Evolutionary conservation across 2,888 invertebrate species (phyloP).

Genomic region (Platypus cylindrus): DNA sequence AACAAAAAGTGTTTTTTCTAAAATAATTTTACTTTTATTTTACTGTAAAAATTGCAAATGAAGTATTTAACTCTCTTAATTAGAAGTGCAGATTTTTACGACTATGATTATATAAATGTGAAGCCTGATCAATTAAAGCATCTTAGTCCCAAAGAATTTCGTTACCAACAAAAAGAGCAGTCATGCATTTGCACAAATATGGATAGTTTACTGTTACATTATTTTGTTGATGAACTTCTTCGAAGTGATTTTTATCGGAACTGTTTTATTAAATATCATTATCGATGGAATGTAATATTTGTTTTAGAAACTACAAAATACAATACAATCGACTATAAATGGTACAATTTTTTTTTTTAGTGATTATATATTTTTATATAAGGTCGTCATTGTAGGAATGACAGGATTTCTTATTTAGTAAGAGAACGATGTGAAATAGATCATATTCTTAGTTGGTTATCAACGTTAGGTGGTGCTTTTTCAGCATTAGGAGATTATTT

Average conservation of each 20-base stretch:
- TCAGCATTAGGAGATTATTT: conserved; percentile 89
- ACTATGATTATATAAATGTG: conserved; percentile 6
- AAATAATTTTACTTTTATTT: too few species aligned
- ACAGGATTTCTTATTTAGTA: conserved; percentile 36
- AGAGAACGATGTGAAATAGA: conserved; percentile 65
- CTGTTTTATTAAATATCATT: conserved; percentile 15
- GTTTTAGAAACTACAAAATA: conserved; percentile 41
- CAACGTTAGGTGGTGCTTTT: conserved; percentile 92
- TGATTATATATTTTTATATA: background rate
- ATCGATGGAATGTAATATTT: conserved; percentile 3
- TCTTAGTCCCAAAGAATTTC: background rate
- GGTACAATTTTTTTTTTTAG: conserved; percentile 38
- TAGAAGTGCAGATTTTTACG: conserved; percentile 5
- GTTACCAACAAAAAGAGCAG: background rate
- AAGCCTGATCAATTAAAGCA: conserved; percentile 1
- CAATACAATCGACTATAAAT: conserved; percentile 57
- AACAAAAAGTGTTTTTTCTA: too few species aligned
- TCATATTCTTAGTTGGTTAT: conserved; percentile 84
- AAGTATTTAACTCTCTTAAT: too few species aligned
- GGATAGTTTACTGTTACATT: conserved; percentile 27
- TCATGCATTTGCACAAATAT: conserved; percentile 14
- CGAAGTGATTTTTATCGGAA: conserved; percentile 22
- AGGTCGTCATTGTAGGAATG: conserved; percentile 34
- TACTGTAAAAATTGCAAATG: too few species aligned
- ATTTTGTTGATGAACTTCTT: conserved; percentile 26